Percentiles rank a stretch among this genome's conserved stretches.
Conservation (phyloP, 1,140 invertebrate genomes). For the Drosophila nannoptera region DNA sequence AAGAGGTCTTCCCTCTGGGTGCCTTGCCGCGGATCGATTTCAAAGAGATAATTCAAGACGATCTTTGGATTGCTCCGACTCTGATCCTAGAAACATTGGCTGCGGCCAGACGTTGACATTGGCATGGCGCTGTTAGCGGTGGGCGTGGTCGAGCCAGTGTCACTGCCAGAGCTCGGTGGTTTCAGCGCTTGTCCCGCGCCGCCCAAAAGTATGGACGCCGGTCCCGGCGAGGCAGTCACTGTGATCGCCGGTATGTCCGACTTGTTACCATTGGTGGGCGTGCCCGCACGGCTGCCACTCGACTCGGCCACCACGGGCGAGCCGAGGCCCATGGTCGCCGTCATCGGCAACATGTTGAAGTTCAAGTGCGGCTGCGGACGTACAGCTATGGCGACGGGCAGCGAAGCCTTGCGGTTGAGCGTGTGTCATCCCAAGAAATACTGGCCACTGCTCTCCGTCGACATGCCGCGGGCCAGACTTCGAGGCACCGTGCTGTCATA, state of each 20-base stretch:
- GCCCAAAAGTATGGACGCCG: conserved; percentile 20
- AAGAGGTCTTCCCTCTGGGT: conserved; percentile 31
- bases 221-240: conserved; percentile 53
- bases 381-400: conserved; percentile 60
- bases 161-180: conserved; percentile 14
- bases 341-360: conserved; percentile 55
- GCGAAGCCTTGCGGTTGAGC: conserved; percentile 61
- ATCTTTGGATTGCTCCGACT: background rate
- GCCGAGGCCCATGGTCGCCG: conserved; percentile 51
- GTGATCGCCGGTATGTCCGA: conserved; percentile 61
- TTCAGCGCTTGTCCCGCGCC: conserved; percentile 23
- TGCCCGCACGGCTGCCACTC: conserved; percentile 42
- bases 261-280: conserved; percentile 43
- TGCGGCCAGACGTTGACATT: conserved; percentile 43
- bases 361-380: conserved; percentile 46
- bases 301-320: conserved; percentile 18
- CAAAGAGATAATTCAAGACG: conserved; percentile 4
- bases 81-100: conserved; percentile 57
- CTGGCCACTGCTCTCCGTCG: conserved; percentile 54
- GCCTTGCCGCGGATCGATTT: conserved; percentile 6
- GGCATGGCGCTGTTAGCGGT: conserved; percentile 23
- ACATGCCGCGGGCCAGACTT: conserved; percentile 50
- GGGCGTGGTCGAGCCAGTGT: conserved; percentile 22
- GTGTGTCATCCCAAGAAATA: conserved; percentile 70
- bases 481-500: conserved; percentile 63